Conservation (phyloP, 1,140 invertebrate species). For the Sycophaga agraensis region DNA sequence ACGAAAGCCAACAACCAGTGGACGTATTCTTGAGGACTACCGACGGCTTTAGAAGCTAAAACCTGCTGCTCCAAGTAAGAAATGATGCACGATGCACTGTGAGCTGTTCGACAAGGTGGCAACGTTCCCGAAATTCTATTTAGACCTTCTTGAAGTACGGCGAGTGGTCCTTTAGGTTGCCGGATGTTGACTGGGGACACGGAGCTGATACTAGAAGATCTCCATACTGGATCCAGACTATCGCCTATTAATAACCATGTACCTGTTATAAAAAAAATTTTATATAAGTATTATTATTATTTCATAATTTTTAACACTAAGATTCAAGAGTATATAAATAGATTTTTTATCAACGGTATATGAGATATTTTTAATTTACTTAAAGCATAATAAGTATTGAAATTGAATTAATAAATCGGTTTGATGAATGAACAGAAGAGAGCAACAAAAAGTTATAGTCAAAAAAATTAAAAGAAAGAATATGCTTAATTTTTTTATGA, state of each 20-base stretch:
- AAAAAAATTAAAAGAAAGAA: no score
- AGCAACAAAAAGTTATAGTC: no score
- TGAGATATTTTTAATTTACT: no score
- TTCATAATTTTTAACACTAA: not conserved
- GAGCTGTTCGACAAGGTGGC: conserved; percentile 47
- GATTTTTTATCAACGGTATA: no score
- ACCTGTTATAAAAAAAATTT: conserved; percentile 36
- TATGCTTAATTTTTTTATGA: no score
- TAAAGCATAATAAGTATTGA: no score
- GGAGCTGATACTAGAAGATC: conserved; percentile 50
- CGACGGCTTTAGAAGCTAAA: conserved; percentile 66
- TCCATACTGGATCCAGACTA: conserved; percentile 56
- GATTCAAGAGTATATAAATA: no score
- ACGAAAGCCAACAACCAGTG: conserved; percentile 78
- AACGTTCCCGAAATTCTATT: conserved; percentile 44
- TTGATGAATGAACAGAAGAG: no score
- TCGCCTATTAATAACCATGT: conserved; percentile 58
- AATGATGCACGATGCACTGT: conserved; percentile 54
- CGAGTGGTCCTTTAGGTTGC: conserved; percentile 47
- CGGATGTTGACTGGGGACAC: conserved; percentile 34
- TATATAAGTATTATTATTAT: not conserved
- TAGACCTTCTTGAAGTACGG: conserved; percentile 49
- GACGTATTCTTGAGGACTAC: conserved; percentile 72
- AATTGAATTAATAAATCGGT: no score
- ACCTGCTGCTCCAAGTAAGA: conserved; percentile 80